These are phyloP conservation scores for Petroica traversi DNA, from an alignment of 2,113 vertebrate species.

Conservation along the genomic window DNA sequence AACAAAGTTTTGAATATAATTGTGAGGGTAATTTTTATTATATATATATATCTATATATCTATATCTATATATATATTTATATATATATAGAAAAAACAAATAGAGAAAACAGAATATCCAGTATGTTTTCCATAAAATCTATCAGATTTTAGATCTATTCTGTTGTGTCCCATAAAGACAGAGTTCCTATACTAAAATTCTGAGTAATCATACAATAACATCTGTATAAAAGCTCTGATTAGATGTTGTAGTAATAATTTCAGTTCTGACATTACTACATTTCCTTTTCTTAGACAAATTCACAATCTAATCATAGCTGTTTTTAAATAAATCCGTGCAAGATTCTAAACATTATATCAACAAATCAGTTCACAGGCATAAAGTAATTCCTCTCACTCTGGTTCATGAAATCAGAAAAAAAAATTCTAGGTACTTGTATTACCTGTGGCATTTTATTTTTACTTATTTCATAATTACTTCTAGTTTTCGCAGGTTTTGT, in stretches of 20 bases:
- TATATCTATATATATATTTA: background rate
- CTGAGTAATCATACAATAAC: background rate
- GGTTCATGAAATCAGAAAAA: background rate
- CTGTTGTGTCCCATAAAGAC: accelerated
- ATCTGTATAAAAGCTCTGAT: background rate
- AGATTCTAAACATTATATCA: background rate
- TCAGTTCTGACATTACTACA: background rate
- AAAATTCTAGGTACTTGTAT: background rate
- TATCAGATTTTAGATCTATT: background rate
- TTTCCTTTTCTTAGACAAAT: background rate
- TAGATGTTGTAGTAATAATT: background rate
- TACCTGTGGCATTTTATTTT: background rate
- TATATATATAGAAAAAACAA: background rate
- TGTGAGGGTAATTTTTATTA: background rate
- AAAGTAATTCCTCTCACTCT: background rate
- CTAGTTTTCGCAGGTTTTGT: accelerated
- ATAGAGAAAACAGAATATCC: background rate
- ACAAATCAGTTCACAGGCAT: background rate
- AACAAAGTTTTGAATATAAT: background rate
- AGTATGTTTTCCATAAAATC: background rate
- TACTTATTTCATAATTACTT: background rate
- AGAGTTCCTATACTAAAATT: background rate
- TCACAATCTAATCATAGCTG: background rate
- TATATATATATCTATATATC: background rate
- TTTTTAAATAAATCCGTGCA: background rate